A percentile compares a stretch with the other conserved stretches of the same genome.
Conservation (phyloP, 2,888 invertebrate genomes). For the Drosophila hamatofila region DNA sequence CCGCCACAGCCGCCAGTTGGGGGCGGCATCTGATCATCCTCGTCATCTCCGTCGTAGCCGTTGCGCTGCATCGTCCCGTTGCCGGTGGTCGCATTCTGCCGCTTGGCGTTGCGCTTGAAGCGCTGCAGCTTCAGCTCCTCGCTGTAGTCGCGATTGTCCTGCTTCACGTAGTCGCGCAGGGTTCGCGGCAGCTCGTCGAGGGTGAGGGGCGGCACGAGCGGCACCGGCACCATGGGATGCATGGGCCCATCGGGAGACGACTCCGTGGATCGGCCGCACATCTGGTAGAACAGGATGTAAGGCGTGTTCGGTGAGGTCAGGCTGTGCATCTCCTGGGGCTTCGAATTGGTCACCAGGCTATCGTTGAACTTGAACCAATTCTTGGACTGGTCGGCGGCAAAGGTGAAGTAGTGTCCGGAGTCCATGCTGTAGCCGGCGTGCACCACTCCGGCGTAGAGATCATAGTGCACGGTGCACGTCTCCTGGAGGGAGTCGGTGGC, state of each 20-base stretch:
- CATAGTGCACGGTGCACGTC: conserved; percentile 87
- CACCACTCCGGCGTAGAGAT: conserved; percentile 92
- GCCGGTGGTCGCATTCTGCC: conserved; percentile 27
- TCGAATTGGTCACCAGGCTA: conserved; percentile 88
- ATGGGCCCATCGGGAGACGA: conserved; percentile 60
- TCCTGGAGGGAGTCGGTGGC: conserved; percentile 81
- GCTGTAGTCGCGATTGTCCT: conserved; percentile 82
- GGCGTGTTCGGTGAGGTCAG: conserved; percentile 91
- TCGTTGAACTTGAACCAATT: conserved; percentile 94
- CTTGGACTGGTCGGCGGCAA: conserved; percentile 88
- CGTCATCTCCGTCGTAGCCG: conserved; percentile 74
- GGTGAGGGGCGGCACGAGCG: conserved; percentile 73
- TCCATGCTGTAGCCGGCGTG: conserved; percentile 94
- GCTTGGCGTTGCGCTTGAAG: conserved; percentile 65
- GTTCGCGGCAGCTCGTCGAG: conserved; percentile 83
- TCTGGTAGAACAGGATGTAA: conserved; percentile 92
- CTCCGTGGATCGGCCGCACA: conserved; percentile 83
- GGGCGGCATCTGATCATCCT: conserved; percentile 84
- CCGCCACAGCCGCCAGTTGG: conserved; percentile 83
- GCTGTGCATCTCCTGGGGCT: conserved; percentile 87
- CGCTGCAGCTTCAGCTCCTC: conserved; percentile 81
- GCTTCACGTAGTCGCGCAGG: conserved; percentile 82
- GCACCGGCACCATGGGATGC: conserved; percentile 78
- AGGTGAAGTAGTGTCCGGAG: conserved; percentile 95
- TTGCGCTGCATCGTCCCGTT: conserved; percentile 48